Evolutionary conservation across 2,113 vertebrate species (phyloP), one percentile per base, ranked within the genome.

Genomic region (Rhipidura dahli): DNA sequence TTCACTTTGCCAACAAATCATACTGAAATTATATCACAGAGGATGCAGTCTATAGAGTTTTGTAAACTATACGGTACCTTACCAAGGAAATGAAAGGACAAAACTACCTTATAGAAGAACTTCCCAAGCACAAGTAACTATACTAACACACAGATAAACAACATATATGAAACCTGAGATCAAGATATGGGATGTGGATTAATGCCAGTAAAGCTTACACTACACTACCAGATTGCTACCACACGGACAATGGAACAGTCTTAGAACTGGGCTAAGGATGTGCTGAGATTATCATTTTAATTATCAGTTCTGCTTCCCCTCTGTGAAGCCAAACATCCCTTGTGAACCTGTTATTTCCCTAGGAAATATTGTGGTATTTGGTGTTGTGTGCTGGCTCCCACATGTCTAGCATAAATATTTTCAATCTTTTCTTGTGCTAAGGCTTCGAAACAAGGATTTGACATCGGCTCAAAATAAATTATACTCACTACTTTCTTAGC

Each of bases 401-500:
- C 2, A 31, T 1, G 2, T 53, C 78, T 61, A 65, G 31, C 30
- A 65, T 7, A 51, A 89, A 35, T 20, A 77, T 63, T 73, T 89
- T 16, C 23, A 61, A 26, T 11, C 22, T 73, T 31, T 65, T 45
- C 15, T 69, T 56, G 27, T 83, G 15, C 42, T 72, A 60, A 51
- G 10, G 33, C 30, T 70, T 77, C 6, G 2, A 89, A 87, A 86
- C 13, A 65, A 85, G 15, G 9, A 65, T 61, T 35, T 69, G 50
- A 83, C 88, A 42, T 54, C 1, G n/a, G 22, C 12, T 47, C 9
- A 60, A 90, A 93, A 64, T 16, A 84, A 80, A 91, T 6, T 0
- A 76, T 78, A 97, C 97, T 79, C 94, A 98, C 98, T 26, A 24
- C 23, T 87, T 86, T 96, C 59, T 97, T 96, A n/a, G 94, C 27